Base-by-base conservation (phyloP, 1,140 invertebrate species). In the Octopus sinensis region DNA sequence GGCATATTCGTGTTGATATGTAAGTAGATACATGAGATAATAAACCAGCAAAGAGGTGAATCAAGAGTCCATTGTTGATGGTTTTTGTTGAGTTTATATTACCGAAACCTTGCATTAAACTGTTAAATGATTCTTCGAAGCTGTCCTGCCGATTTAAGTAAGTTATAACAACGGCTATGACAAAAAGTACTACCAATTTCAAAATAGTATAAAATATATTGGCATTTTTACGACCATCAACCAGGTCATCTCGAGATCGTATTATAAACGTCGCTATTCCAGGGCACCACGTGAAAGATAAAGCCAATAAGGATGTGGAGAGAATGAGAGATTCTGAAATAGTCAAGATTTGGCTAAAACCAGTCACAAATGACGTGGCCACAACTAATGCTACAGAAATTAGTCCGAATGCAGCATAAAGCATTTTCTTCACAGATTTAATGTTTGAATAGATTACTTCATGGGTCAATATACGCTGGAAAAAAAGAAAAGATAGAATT, bases 221-320 rank as follows among this genome's bases (percentile, higher is more conserved):
- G 7, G 13, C 78, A n/a, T 54, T 53, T n/a, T 62, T 17, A 12
- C 78, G 52, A n/a, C 54, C 54, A n/a, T 54, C 10, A n/a, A 54
- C n/a, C 4, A n/a, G 6, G 5, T 10, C 78, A 1, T 54, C 54
- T n/a, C 4, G 54, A 23, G 78, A 79, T 10, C 54, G 53, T 5
- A 79, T 9, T n/a, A 51, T 54, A n/a, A 54, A 79, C 6, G 10
- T 9, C 2, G 53, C 52, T 12, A 79, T 54, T 12, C 54, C 7
- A 5, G 80, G 78, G 75, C 83, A 82, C 83, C 83, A 83, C 4
- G 77, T 79, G 6, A 83, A 77, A 51, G 83, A 80, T 13, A 83
- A 76, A 5, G 83, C 76, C 23, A 80, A 10, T 30, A 82, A n/a
- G 54, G 77, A 53, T 17, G 81, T 79, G 9, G 81, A 23, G 7